A percentile compares a stretch with the other conserved stretches of the same genome.
phyloP scores from a whole-genome alignment of 2,797 vertebrate genomes.

The Takifugu rubripes region DNA sequence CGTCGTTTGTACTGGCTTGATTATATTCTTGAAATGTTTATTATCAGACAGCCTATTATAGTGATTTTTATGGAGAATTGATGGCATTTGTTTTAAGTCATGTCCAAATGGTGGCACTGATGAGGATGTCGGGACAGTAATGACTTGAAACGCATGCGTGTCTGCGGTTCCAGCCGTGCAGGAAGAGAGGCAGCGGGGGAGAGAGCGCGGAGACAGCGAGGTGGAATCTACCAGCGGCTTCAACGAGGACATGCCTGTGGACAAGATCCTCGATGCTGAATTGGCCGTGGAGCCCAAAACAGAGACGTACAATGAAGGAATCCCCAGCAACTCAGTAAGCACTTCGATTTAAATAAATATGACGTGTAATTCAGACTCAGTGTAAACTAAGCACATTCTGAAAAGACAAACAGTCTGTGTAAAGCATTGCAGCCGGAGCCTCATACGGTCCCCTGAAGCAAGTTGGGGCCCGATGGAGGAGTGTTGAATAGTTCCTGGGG shows the following conservation, averaged over 20 bases:
- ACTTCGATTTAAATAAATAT: background rate
- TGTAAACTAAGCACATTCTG: too few relatives aligned
- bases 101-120: too few relatives aligned
- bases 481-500: too few relatives aligned
- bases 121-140: background rate
- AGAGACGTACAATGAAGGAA: slow-evolving; percentile 81
- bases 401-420: too few relatives aligned
- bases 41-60: background rate
- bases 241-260: slow-evolving; percentile 94
- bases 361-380: too few relatives aligned
- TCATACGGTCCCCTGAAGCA: too few relatives aligned
- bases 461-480: too few relatives aligned
- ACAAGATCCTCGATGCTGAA: slow-evolving; percentile 95
- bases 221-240: slow-evolving; percentile 81
- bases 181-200: slow-evolving; percentile 93
- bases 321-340: slow-evolving; percentile 84
- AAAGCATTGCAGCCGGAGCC: too few relatives aligned
- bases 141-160: slow-evolving; percentile 8
- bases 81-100: background rate
- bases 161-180: slow-evolving; percentile 83
- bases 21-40: background rate
- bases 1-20: background rate
- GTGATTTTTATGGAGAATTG: background rate
- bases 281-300: slow-evolving; percentile 94
- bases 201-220: slow-evolving; percentile 86